A percentile compares a stretch with the other conserved stretches of the same genome.
Evolutionary conservation across 2,888 invertebrate species (phyloP).

Genomic region (Andrena fulva): DNA sequence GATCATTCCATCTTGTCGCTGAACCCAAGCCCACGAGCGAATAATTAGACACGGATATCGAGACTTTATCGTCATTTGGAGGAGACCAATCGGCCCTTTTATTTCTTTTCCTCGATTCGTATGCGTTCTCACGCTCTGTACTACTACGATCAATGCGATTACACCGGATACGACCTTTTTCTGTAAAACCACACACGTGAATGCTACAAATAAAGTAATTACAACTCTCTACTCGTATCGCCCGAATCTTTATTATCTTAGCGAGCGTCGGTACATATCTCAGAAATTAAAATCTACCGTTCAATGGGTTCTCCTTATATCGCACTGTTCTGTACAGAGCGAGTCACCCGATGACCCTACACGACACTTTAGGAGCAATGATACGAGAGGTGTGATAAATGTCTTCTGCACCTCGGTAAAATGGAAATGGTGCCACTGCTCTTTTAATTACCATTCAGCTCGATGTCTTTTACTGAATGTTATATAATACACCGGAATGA

Average conservation of each 20-base stretch:
- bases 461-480: no score
- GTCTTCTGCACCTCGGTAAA: no score
- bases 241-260: slow-evolving; percentile 55
- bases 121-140: slow-evolving; percentile 81
- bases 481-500: not conserved
- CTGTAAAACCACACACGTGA: slow-evolving; percentile 81
- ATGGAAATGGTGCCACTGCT: no score
- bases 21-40: slow-evolving; percentile 51
- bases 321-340: not conserved
- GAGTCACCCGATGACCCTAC: not conserved
- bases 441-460: no score
- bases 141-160: slow-evolving; percentile 76
- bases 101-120: slow-evolving; percentile 67
- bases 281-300: not conserved
- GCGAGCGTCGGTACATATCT: slow-evolving; percentile 8
- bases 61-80: slow-evolving; percentile 65
- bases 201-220: slow-evolving; percentile 83
- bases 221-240: slow-evolving; percentile 76
- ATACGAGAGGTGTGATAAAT: not conserved
- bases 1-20: slow-evolving; percentile 60
- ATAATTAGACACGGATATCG: slow-evolving; percentile 58
- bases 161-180: slow-evolving; percentile 80
- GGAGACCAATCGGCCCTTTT: slow-evolving; percentile 63
- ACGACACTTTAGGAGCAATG: not conserved
- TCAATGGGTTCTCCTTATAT: not conserved